Evolutionary conservation across 2,888 invertebrate species (phyloP).

Genomic region (Nephrotoma appendiculata): DNA sequence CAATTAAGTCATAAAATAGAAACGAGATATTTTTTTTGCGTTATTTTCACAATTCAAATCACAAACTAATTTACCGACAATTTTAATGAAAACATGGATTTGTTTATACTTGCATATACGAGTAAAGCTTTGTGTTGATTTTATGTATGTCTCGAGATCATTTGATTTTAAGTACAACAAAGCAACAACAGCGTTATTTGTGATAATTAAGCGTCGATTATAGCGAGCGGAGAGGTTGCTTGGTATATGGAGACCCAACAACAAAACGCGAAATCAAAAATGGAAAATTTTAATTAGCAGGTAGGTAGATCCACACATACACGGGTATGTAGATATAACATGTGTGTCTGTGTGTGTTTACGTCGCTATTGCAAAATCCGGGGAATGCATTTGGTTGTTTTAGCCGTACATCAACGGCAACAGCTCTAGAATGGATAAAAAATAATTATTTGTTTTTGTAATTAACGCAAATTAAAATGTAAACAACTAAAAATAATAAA

Average conservation of each 20-base stretch:
- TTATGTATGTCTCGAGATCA: neutral
- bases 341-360: neutral
- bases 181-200: neutral
- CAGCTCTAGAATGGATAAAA: neutral
- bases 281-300: neutral
- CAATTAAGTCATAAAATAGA: neutral
- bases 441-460: neutral
- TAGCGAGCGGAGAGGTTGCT: neutral
- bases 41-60: neutral
- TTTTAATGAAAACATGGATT: neutral
- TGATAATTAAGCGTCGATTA: neutral
- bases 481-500: neutral
- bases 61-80: neutral
- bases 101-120: too few species aligned
- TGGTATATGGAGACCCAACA: neutral
- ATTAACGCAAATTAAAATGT: neutral
- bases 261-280: neutral
- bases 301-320: neutral
- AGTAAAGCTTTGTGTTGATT: neutral
- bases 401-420: neutral
- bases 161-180: neutral
- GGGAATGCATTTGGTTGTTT: neutral
- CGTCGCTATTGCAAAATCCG: neutral
- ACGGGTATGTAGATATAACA: neutral
- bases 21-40: neutral